Evolutionary conservation across 2,888 invertebrate species (phyloP).

Genomic region (Brachypterus glaber): DNA sequence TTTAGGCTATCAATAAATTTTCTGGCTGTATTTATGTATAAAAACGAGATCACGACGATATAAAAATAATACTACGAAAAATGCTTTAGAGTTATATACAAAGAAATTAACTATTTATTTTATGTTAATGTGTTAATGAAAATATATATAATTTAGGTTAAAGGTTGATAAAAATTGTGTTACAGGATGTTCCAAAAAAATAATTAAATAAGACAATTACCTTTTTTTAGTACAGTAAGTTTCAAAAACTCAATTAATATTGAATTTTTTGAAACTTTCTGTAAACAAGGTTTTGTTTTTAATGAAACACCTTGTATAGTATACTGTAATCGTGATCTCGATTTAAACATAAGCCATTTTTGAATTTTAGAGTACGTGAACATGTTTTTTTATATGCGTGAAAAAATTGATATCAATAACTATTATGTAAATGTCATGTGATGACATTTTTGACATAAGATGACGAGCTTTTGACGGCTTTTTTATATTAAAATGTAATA

Average conservation of each 20-base stretch:
- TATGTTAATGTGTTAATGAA: slow-evolving; percentile 9
- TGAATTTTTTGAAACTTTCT: slow-evolving; percentile 19
- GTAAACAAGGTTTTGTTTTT: slow-evolving; percentile 15
- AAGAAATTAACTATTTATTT: slow-evolving; percentile 22
- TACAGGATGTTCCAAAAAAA: slow-evolving; percentile 10
- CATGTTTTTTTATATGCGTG: slow-evolving; percentile 40
- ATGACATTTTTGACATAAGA: slow-evolving; percentile 40
- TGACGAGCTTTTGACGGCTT: slow-evolving; percentile 45
- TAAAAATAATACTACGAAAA: slow-evolving; percentile 11
- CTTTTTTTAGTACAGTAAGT: no score
- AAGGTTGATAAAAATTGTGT: not conserved
- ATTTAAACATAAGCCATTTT: no score
- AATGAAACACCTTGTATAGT: no score
- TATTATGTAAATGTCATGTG: no score
- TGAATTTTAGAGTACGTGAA: slow-evolving; percentile 33
- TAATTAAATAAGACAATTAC: no score
- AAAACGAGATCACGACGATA: slow-evolving; percentile 10
- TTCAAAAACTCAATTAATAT: no score
- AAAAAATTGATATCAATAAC: slow-evolving; percentile 41
- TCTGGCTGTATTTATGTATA: no score
- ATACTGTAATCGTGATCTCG: no score
- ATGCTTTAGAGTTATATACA: slow-evolving; percentile 25
- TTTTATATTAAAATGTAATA: slow-evolving; percentile 41
- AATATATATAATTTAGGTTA: slow-evolving; percentile 5
- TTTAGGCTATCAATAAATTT: slow-evolving; percentile 35